Evolutionary conservation across 2,797 vertebrate genomes (phyloP), one percentile per base, ranked within the genome.

Genomic region (Cyprinella venusta): DNA sequence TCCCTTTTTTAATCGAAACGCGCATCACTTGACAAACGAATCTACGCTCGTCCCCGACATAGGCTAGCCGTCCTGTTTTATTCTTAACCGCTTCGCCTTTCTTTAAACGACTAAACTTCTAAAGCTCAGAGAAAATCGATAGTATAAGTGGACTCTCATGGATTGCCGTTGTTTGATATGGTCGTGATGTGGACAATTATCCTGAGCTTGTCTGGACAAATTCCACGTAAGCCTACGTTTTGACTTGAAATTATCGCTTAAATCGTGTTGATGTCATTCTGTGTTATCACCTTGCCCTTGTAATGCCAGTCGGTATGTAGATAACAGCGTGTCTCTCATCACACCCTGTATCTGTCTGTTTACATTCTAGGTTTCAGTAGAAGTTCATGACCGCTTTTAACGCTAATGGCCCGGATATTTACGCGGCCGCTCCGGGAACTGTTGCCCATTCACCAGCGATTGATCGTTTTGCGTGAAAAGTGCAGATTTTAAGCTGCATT

Each of bases 341-440:
- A 63, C 56, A 63, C 38, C 45, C 30, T 36, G 48, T 18, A 48
- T 68, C 45, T 54, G 79, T 68, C 45, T 54, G 79, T 61, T 70
- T 42, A 80, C 67, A 40, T 26, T 74, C 40, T 48, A 21, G 6
- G 61, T 15, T 63, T 33, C 40, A 77, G 42, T 16, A 36, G 45
- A 77, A 78, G 82, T 78, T 84, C 50, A 68, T 30, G 40, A 59
- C 4, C 42, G 69, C 33, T 76, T 82, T 82, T 33, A 54, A 16
- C 12, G 5, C 21, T 42, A 54, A 70, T 67, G 67, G 30, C 6
- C 56, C 68, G 42, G 68, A 24, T 84, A 70, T 71, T 79, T 54
- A 30, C 10, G 18, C n/a, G 45, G 36, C 30, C 45, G 45, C 71
- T n/a, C n/a, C 8, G 80, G 33, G 48, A 82, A 67, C 48, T 42